A percentile compares a stretch with the other conserved stretches of the same genome.
phyloP scores from a whole-genome alignment of 1,140 invertebrate genomes.

The Drosophila subobscura region DNA sequence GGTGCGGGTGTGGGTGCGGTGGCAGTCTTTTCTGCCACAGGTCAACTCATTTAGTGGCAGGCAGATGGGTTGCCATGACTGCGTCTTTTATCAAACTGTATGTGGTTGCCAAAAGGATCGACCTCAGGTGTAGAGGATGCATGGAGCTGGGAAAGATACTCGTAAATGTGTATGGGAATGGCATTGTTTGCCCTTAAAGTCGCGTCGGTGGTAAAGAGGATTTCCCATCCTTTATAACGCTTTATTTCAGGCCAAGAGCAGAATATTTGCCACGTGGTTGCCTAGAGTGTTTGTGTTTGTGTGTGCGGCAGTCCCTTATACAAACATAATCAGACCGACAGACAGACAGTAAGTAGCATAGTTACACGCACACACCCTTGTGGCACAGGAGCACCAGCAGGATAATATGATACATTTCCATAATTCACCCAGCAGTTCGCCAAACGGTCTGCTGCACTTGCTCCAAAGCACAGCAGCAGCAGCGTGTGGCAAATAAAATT shows the following conservation, averaged over 20 bases:
- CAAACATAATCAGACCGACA: conserved; percentile 42
- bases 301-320: conserved; percentile 42
- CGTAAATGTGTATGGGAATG: too few species aligned
- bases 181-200: conserved; percentile 32
- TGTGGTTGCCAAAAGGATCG: conserved; percentile 27
- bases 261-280: conserved; percentile 19
- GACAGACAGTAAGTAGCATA: conserved; percentile 74
- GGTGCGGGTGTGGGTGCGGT: conserved; percentile 4
- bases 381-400: conserved; percentile 8
- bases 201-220: conserved; percentile 32
- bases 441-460: conserved; percentile 43
- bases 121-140: neutral
- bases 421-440: conserved; percentile 47
- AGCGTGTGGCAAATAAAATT: conserved; percentile 73
- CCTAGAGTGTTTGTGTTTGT: conserved; percentile 18
- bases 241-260: neutral
- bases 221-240: neutral
- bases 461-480: neutral
- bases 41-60: conserved; percentile 69
- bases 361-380: conserved; percentile 47
- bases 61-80: conserved; percentile 57
- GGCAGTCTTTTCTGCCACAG: conserved; percentile 38
- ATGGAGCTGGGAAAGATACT: neutral
- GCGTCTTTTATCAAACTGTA: conserved; percentile 49
- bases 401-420: conserved; percentile 69